phyloP scores from a whole-genome alignment of 2,888 invertebrate genomes.

The Caenorhabditis plicata region DNA sequence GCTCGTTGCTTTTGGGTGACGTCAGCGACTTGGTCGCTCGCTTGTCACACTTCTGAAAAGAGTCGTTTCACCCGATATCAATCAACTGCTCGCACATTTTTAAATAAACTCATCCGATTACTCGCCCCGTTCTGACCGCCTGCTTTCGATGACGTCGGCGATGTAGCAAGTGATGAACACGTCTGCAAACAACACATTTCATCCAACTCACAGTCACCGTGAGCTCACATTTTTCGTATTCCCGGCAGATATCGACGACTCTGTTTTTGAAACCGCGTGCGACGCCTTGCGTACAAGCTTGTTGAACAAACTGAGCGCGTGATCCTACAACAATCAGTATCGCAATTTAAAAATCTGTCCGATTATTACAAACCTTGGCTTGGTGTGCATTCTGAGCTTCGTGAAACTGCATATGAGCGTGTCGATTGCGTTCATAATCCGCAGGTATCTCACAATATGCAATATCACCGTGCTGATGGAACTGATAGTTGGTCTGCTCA shows the following conservation, averaged over 20 bases:
- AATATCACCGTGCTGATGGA: constrained; percentile 62
- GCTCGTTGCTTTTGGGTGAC: too few relatives aligned
- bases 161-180: constrained; percentile 6
- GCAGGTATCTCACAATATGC: constrained; percentile 59
- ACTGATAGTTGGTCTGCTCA: constrained; percentile 48
- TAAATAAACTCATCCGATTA: constrained; percentile 27
- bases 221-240: too few relatives aligned
- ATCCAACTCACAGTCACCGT: too few relatives aligned
- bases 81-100: constrained; percentile 17
- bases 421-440: constrained; percentile 45
- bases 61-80: not conserved
- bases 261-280: constrained; percentile 40
- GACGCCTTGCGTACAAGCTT: constrained; percentile 48
- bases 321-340: constrained; percentile 27
- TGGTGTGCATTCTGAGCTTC: constrained; percentile 24
- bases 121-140: constrained; percentile 3
- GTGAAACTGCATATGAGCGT: constrained; percentile 19
- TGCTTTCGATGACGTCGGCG: not conserved
- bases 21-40: too few relatives aligned
- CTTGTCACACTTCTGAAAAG: too few relatives aligned
- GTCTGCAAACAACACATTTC: constrained; percentile 9
- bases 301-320: constrained; percentile 33
- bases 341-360: not conserved
- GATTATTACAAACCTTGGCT: constrained; percentile 24
- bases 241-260: constrained; percentile 8